Base-by-base conservation (phyloP, 2,888 invertebrate genomes). In the Drosophila yooni region DNA sequence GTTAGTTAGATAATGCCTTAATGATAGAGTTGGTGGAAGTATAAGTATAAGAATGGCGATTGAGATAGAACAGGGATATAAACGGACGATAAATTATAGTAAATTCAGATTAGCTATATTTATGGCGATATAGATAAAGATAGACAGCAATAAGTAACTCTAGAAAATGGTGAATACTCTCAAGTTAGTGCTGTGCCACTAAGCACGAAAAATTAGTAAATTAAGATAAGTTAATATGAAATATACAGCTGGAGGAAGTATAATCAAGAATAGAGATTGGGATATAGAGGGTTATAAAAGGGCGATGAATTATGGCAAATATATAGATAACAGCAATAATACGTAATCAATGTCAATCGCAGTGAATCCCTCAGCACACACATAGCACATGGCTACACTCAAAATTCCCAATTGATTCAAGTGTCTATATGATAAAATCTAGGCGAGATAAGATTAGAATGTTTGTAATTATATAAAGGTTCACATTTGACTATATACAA, bases 341-440 rank as follows among this genome's bases (percentile, higher is more conserved):
- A 46, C 15, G 3, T 25, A 46, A 46, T 25, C 7, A 46, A 25
- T 46, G 8, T 15, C 25, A 15, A 46, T 21, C 21, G 7, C 21
- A 7, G 43, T 6, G 11, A 21, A 21, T 43, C 13, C 21, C 43
- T 43, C 43, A n/a, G 6, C 29, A 18, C n/a, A 11, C 29, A 21
- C 13, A 52, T n/a, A 52, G n/a, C 11, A 27, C 18, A 27, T 1
- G 21, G 3, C 18, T 29, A 8, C 21, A 11, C 25, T 36, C 36
- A n/a, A n/a, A 31, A 38, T 46, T 36, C 25, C 8, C 36, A 66
- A 53, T 4, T 25, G 43, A 6, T 62, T 61, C 29, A 36, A 8
- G 40, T 27, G 25, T 2, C 3, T 7, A n/a, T 38, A 33, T 2
- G 18, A 1, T 33, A 18, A n/a, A 3, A 10, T 15, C 0, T 11